Evolutionary conservation across 2,888 invertebrate species (phyloP), one percentile per base, ranked within the genome.

Genomic region (Mythimna albipuncta): DNA sequence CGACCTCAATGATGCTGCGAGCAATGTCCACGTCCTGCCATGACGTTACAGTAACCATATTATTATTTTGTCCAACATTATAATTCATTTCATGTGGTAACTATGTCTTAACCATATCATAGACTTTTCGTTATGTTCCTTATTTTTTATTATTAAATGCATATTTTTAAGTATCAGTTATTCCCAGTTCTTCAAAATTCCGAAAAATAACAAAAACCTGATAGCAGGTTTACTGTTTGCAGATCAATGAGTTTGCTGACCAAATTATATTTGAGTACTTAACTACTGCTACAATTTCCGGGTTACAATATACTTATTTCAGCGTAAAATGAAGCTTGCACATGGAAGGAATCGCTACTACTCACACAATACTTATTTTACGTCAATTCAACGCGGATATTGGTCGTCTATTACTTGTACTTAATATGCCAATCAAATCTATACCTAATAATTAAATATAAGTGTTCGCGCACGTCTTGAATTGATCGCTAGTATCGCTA

Each of bases 21-120:
- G 16, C 78, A 75, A 79, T 63, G 64, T 75, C 57, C 71, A 70
- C 68, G 62, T 65, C 71, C 71, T 76, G 64, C 47, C 77, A 50
- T 64, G 50, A 57, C 55, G 62, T 69, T 35, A 38, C 50, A 21
- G 35, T 59, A 67, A 59, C 59, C 64, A 64, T 55, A 52, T 47
- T 26, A 72, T 47, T 47, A 61, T 35, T 62, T 41, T 54, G 16
- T 32, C 6, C 26, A 67, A 41, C 26, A 67, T 35, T 32, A 19
- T 26, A 7, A 64, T 79, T n/a, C 21, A 57, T 59, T 69, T 5
- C 16, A 21, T 41, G 10, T n/a, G 13, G 11, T 32, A 68, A n/a
- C 5, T 50, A 13, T 38, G 1, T 11, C 4, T n/a, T 72, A 47
- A 44, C 38, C 7, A 16, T 26, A 38, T 44, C 21, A n/a, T 52